Evolutionary conservation across 2,888 invertebrate genomes (phyloP).

Genomic region (Stenolophus ochropezus): DNA sequence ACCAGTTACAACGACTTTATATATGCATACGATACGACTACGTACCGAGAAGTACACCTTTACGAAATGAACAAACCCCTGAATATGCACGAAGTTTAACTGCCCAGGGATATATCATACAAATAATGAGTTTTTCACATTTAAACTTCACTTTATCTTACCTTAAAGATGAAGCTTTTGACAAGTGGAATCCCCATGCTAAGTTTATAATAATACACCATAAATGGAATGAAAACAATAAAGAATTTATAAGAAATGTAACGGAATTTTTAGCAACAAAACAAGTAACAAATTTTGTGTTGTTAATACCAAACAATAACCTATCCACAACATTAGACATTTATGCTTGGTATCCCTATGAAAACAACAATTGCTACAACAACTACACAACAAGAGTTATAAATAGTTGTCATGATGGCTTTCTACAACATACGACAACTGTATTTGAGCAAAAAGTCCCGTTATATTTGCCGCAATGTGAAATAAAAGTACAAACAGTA

Average conservation of each 20-base stretch:
- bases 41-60: too few relatives aligned
- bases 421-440: background rate
- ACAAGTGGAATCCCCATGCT: constrained; percentile 6
- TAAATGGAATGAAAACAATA: background rate
- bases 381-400: constrained; percentile 21
- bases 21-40: too few relatives aligned
- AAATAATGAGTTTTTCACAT: background rate
- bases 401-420: constrained; percentile 29
- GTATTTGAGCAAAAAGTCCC: constrained; percentile 61
- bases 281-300: background rate
- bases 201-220: background rate
- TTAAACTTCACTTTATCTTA: background rate
- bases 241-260: background rate
- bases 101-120: background rate
- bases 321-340: constrained; percentile 22
- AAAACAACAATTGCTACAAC: background rate
- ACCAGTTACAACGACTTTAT: too few relatives aligned
- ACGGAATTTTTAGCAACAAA: background rate
- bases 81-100: too few relatives aligned
- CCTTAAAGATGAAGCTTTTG: background rate
- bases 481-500: constrained; percentile 60
- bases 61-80: too few relatives aligned
- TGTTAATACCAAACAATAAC: background rate
- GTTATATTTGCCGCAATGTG: constrained; percentile 59
- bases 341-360: constrained; percentile 47